These are phyloP conservation scores for Atrichornis clamosus DNA, from an alignment of 2,113 vertebrate species.

Conservation along the genomic window DNA sequence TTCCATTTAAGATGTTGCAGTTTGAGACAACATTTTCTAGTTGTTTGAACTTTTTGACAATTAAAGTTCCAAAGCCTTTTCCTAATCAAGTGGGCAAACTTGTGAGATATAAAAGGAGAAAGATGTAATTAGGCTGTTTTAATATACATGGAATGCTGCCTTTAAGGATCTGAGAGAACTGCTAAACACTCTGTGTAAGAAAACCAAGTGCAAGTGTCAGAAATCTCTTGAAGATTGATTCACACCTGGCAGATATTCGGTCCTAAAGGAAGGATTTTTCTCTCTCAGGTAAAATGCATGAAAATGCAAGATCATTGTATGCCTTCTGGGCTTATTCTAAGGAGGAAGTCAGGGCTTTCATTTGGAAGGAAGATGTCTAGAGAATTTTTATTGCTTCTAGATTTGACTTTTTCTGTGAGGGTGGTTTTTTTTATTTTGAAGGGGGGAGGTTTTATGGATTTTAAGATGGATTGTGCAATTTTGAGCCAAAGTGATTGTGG, in stretches of 20 bases:
- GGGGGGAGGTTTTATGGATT: fast-evolving
- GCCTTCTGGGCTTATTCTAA: neutral
- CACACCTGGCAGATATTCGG: neutral
- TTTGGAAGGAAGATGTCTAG: neutral
- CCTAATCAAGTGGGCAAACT: neutral
- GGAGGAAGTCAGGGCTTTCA: neutral
- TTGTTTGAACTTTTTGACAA: neutral
- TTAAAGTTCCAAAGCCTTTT: neutral
- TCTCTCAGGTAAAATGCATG: neutral
- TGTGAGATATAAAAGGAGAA: neutral
- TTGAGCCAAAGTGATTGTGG: neutral
- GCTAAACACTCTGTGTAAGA: neutral
- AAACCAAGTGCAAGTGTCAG: neutral
- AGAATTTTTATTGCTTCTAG: neutral
- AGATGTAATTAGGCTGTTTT: neutral
- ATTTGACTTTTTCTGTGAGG: neutral
- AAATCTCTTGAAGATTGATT: neutral
- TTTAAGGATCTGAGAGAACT: neutral
- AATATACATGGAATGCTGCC: neutral
- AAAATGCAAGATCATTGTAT: neutral
- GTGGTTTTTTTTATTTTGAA: neutral
- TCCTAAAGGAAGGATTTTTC: neutral
- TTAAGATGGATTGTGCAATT: neutral
- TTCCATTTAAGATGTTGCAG: neutral
- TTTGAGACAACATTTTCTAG: neutral